Evolutionary conservation across 2,888 invertebrate species (phyloP), one percentile per base, ranked within the genome.

Genomic region (Aphodius granarius): DNA sequence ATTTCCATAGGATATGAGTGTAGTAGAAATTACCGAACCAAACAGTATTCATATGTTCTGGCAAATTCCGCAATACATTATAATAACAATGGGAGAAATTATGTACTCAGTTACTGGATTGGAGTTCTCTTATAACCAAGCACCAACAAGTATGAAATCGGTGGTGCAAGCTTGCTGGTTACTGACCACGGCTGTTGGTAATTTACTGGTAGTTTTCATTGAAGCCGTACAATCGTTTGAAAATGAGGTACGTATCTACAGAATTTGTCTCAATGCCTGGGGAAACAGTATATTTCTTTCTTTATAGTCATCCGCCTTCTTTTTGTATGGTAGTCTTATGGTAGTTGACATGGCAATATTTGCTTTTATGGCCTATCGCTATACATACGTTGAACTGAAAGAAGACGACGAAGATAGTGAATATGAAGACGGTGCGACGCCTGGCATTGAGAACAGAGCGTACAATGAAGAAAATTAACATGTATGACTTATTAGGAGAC

Each of bases 51-150:
- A 94, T 81, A 95, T 98, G 83, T 85, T 95, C 3, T 95, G 93
- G 94, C 91, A 97, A 82, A 84, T 98, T 18, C 98, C 98, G 0
- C 99, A 99, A 86, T 98, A 97, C 84, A 88, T 97, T 71, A 89
- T 98, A 15, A 94, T 99, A 83, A 97, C 98, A 0, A 91, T 94
- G 83, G 98, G 93, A 0, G 99, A 99, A 87, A 94, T 99, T 64
- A 94, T 99, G 93, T 97, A 98, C 86, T 96, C 97, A 0, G 94
- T 99, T 20, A 98, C 98, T 0, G 98, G 98, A 0, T 89, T 99
- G 18, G 95, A 97, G 85, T 99, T 99, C 87, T 95, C 98, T 0
- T 99, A 97, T 87, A 95, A 97, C 0, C 96, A 96, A 89, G 96
- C 98, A 0, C 97, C 98, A 0, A 85, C 89, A 5, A 93, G 92